These are phyloP conservation scores for Laticauda laticaudata DNA, from an alignment of 2,113 vertebrate species.

Conservation along the genomic window DNA sequence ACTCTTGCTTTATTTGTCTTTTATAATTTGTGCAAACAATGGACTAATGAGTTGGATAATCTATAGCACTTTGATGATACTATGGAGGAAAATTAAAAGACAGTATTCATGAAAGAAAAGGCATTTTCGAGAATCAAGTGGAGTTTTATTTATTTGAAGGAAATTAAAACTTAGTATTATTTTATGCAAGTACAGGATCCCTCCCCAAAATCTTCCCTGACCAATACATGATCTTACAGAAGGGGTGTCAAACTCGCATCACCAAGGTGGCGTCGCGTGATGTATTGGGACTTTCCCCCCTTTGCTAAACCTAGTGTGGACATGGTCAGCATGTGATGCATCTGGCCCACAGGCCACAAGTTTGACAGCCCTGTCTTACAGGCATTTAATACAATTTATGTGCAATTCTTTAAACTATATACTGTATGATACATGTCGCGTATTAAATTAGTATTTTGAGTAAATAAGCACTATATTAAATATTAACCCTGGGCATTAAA, in stretches of 20 bases:
- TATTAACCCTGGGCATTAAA: background rate
- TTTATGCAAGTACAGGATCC: background rate
- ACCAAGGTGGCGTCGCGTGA: too few relatives aligned
- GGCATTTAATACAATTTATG: background rate
- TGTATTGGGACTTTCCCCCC: too few relatives aligned
- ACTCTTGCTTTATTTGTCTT: background rate
- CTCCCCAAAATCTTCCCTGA: background rate
- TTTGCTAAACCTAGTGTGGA: too few relatives aligned
- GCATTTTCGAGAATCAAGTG: background rate
- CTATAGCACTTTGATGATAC: background rate
- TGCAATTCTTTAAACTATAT: background rate
- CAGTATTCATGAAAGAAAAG: background rate
- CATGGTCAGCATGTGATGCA: too few relatives aligned
- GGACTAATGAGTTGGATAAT: background rate
- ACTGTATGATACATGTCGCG: background rate
- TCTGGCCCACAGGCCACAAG: too few relatives aligned
- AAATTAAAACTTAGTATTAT: background rate
- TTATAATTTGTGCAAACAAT: background rate
- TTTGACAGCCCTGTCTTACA: background rate
- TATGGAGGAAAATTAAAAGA: background rate
- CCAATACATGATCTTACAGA: background rate
- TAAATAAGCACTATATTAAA: background rate
- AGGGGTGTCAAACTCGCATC: too few relatives aligned
- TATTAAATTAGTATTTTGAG: background rate
- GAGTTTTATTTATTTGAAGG: background rate